phyloP scores from a whole-genome alignment of 2,888 invertebrate genomes.

The Agrochola macilenta region DNA sequence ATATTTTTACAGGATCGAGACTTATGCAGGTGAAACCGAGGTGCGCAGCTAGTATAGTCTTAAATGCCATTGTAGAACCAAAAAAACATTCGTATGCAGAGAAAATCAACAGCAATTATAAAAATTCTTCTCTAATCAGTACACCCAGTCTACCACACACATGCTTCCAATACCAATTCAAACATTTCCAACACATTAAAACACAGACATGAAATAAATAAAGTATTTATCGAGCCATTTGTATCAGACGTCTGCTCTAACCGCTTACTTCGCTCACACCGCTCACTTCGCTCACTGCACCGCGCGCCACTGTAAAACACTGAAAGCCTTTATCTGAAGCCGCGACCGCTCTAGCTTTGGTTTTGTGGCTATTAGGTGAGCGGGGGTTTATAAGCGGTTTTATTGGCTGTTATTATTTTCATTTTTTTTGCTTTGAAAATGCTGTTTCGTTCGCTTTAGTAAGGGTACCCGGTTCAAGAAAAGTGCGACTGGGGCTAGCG shows the following conservation, averaged over 20 bases:
- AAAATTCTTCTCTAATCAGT: neutral
- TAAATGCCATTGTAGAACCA: no score
- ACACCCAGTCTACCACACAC: neutral
- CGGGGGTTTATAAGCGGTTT: slow-evolving; percentile 26
- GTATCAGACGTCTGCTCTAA: slow-evolving; percentile 59
- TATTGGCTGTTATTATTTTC: neutral
- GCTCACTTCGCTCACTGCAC: slow-evolving; percentile 43
- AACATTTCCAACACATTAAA: slow-evolving; percentile 33
- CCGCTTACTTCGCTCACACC: slow-evolving; percentile 56
- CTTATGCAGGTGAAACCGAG: no score
- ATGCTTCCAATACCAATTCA: neutral
- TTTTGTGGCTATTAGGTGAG: slow-evolving; percentile 46
- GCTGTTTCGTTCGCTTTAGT: no score
- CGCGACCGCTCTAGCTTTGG: slow-evolving; percentile 55
- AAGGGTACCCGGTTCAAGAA: no score
- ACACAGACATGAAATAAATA: slow-evolving; percentile 53
- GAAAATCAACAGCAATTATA: neutral
- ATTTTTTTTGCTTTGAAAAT: no score
- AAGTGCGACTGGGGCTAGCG: no score
- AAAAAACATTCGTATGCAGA: neutral
- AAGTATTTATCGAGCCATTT: slow-evolving; percentile 61
- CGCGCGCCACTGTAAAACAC: slow-evolving; percentile 65
- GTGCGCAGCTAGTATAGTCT: no score
- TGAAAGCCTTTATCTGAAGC: slow-evolving; percentile 71
- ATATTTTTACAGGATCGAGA: no score